These are phyloP conservation scores for Agriotes lineatus DNA, from an alignment of 2,888 invertebrate species.

Conservation along the genomic window DNA sequence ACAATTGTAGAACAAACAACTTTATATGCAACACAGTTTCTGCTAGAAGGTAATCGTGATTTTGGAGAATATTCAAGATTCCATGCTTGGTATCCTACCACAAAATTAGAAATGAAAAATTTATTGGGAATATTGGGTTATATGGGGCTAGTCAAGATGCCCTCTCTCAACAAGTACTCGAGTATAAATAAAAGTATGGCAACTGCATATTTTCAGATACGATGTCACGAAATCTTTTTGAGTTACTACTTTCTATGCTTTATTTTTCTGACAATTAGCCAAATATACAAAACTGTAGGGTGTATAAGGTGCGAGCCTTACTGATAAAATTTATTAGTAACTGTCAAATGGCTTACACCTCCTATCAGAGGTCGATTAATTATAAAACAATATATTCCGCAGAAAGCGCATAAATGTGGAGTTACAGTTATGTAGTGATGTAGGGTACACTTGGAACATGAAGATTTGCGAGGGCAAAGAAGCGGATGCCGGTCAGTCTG, in stretches of 20 bases:
- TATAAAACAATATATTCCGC: too few relatives aligned
- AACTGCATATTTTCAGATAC: slow-evolving; percentile 18
- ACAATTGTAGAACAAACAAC: slow-evolving; percentile 1
- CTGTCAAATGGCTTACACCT: too few relatives aligned
- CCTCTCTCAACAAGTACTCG: slow-evolving; percentile 45
- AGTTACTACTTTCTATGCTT: slow-evolving; percentile 32
- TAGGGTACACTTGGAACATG: slow-evolving; percentile 42
- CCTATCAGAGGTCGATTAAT: slow-evolving; percentile 43
- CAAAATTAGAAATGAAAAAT: slow-evolving; percentile 40
- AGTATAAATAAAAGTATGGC: slow-evolving; percentile 34
- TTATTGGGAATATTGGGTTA: slow-evolving; percentile 47
- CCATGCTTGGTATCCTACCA: slow-evolving; percentile 7
- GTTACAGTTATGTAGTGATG: slow-evolving; percentile 28
- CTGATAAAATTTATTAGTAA: slow-evolving; percentile 42
- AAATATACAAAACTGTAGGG: slow-evolving; percentile 19
- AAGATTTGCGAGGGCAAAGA: slow-evolving; percentile 42
- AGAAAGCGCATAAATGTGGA: too few relatives aligned
- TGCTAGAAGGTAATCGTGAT: not conserved
- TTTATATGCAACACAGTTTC: slow-evolving; percentile 1
- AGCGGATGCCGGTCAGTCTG: slow-evolving; percentile 10
- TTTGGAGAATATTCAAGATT: slow-evolving; percentile 1
- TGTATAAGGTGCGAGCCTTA: slow-evolving; percentile 21
- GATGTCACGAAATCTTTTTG: slow-evolving; percentile 45
- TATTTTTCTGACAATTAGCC: slow-evolving; percentile 41
- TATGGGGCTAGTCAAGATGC: too few relatives aligned